phyloP scores from a whole-genome alignment of 1,140 invertebrate species.

The Homarus americanus region DNA sequence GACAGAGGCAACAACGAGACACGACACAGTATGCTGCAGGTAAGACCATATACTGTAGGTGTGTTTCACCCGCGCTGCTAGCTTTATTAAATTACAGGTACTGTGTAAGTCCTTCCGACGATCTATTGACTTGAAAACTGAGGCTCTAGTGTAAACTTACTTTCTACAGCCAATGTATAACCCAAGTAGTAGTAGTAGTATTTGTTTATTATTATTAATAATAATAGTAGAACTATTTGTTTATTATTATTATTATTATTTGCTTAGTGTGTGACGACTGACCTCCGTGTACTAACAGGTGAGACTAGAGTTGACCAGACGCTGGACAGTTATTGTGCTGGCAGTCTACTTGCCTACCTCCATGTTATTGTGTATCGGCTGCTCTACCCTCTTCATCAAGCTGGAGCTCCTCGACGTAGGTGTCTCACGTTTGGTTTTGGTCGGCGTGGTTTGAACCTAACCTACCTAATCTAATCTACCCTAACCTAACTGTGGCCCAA shows the following conservation, averaged over 20 bases:
- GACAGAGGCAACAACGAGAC: conserved; percentile 53
- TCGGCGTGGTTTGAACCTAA: too few species aligned
- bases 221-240: too few species aligned
- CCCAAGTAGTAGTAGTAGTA: too few species aligned
- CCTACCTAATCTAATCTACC: not conserved
- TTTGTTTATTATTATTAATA: too few species aligned
- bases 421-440: not conserved
- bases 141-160: not conserved
- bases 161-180: not conserved
- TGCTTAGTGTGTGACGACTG: too few species aligned
- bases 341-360: conserved; percentile 46
- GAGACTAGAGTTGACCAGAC: conserved; percentile 21
- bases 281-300: conserved; percentile 26
- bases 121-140: not conserved
- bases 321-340: conserved; percentile 58
- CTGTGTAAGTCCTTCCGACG: not conserved
- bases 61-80: too few species aligned
- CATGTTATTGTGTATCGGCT: conserved; percentile 44
- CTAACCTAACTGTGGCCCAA: not conserved
- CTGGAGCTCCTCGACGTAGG: conserved; percentile 25
- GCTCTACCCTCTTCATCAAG: conserved; percentile 28
- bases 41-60: not conserved
- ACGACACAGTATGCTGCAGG: conserved; percentile 8
- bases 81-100: not conserved
- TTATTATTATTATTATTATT: too few species aligned